Percentiles rank a stretch among this genome's conserved stretches.
These are phyloP conservation scores for Rhynchophorus ferrugineus DNA, from an alignment of 1,140 invertebrate genomes.

Conservation along the genomic window DNA sequence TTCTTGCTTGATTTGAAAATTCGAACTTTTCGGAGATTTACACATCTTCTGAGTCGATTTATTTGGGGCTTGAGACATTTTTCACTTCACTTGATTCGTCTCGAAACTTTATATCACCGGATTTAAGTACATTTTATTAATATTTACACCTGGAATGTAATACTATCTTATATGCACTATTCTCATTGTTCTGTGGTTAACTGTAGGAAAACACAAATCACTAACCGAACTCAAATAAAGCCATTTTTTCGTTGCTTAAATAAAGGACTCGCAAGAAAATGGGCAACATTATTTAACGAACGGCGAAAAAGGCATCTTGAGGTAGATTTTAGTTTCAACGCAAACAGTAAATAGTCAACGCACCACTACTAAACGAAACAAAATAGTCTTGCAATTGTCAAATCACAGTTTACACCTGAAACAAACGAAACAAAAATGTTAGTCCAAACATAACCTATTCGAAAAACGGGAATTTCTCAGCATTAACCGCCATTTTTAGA, in stretches of 20 bases:
- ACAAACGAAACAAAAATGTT: slow-evolving; percentile 29
- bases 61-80: slow-evolving; percentile 39
- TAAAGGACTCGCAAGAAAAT: slow-evolving; percentile 12
- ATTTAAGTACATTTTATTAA: slow-evolving; percentile 24
- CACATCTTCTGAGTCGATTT: slow-evolving; percentile 39
- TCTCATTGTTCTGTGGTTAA: slow-evolving; percentile 8
- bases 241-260: slow-evolving; percentile 35
- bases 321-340: background rate
- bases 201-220: background rate
- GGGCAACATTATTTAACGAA: slow-evolving; percentile 25
- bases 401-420: slow-evolving; percentile 26
- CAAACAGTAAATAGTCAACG: background rate
- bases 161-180: slow-evolving; percentile 15
- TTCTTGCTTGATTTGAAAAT: slow-evolving; percentile 31
- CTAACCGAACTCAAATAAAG: slow-evolving; percentile 41
- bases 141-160: slow-evolving; percentile 27
- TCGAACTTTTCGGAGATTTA: slow-evolving; percentile 39
- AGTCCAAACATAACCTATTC: slow-evolving; percentile 36
- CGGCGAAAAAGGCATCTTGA: slow-evolving; percentile 18
- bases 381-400: slow-evolving; percentile 1
- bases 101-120: slow-evolving; percentile 20
- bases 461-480: slow-evolving; percentile 15
- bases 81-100: slow-evolving; percentile 25
- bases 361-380: background rate
- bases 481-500: slow-evolving; percentile 14